Evolutionary conservation across 1,140 invertebrate species (phyloP).

Genomic region (Drosophila hydei): DNA sequence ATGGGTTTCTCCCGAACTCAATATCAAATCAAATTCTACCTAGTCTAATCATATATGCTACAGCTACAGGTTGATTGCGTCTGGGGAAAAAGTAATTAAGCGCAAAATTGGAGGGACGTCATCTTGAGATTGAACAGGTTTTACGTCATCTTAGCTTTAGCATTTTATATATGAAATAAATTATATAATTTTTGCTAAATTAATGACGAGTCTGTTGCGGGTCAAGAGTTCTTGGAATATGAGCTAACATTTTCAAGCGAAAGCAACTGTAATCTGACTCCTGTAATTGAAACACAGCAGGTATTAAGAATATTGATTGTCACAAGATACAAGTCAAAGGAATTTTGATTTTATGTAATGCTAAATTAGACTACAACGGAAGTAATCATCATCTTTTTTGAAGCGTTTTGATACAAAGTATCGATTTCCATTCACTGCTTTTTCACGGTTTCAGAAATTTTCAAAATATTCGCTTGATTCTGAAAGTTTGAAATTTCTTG

Average conservation of each 20-base stretch:
- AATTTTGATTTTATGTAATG: background rate
- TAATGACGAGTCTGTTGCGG: conserved; percentile 7
- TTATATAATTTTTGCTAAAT: conserved; percentile 14
- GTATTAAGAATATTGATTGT: background rate
- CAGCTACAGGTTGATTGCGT: conserved; percentile 27
- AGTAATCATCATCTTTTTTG: too few species aligned
- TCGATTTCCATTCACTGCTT: too few species aligned
- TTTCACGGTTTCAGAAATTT: too few species aligned
- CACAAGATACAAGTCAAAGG: background rate
- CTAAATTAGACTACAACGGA: background rate
- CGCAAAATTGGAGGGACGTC: too few species aligned
- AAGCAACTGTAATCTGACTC: conserved; percentile 8
- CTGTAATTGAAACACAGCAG: conserved; percentile 1
- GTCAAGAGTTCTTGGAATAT: conserved; percentile 31
- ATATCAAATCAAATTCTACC: conserved; percentile 33
- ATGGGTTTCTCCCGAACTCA: conserved; percentile 53
- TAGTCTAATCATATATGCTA: conserved; percentile 15
- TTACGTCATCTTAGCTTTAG: too few species aligned
- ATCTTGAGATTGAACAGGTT: too few species aligned
- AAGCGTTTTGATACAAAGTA: too few species aligned
- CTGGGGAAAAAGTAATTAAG: conserved; percentile 68
- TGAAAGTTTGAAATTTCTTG: too few species aligned
- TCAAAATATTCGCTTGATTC: too few species aligned
- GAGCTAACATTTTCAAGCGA: background rate
- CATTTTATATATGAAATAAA: too few species aligned